Percentiles rank a stretch among this genome's conserved stretches.
Conservation (phyloP, 2,113 vertebrate genomes). For the Mola mola region DNA sequence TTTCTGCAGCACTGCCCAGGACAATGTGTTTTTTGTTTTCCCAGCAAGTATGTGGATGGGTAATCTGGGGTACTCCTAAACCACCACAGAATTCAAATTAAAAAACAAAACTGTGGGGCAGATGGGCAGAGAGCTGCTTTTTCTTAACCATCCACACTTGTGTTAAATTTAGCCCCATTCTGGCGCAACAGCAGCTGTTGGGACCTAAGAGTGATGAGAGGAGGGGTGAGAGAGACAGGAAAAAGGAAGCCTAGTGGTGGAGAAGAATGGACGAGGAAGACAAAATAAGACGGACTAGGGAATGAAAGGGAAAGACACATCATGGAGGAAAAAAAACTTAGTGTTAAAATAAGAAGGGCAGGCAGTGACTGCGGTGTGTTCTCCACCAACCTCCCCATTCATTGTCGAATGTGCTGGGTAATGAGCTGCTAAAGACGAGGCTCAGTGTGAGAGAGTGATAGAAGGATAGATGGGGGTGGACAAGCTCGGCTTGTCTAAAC, state of each 20-base stretch:
- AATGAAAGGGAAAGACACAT: conserved; percentile 19
- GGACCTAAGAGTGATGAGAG: conserved; percentile 42
- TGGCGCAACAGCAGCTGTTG: conserved; percentile 75
- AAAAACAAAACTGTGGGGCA: conserved; percentile 46
- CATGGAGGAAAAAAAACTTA: no score
- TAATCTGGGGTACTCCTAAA: conserved; percentile 37
- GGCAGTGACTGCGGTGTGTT: conserved; percentile 13
- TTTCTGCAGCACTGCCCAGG: not conserved
- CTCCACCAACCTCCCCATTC: conserved; percentile 21
- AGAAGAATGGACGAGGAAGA: conserved; percentile 2
- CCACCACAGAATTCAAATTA: conserved; percentile 36
- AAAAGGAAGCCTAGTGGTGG: no score
- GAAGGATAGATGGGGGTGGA: conserved; percentile 55
- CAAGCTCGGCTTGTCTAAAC: conserved; percentile 57
- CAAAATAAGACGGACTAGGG: conserved; percentile 18
- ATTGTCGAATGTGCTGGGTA: conserved; percentile 37
- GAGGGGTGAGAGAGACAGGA: conserved; percentile 10
- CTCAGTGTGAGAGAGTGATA: conserved; percentile 56
- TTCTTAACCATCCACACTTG: conserved; percentile 62
- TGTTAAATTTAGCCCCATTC: conserved; percentile 69
- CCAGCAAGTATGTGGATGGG: conserved; percentile 15
- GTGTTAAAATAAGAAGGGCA: no score
- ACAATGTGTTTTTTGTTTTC: conserved; percentile 4
- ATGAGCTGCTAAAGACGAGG: conserved; percentile 39
- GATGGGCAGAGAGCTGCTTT: conserved; percentile 56